Base-by-base conservation (phyloP, 1,140 invertebrate genomes). In the Sycophila sp. region DNA sequence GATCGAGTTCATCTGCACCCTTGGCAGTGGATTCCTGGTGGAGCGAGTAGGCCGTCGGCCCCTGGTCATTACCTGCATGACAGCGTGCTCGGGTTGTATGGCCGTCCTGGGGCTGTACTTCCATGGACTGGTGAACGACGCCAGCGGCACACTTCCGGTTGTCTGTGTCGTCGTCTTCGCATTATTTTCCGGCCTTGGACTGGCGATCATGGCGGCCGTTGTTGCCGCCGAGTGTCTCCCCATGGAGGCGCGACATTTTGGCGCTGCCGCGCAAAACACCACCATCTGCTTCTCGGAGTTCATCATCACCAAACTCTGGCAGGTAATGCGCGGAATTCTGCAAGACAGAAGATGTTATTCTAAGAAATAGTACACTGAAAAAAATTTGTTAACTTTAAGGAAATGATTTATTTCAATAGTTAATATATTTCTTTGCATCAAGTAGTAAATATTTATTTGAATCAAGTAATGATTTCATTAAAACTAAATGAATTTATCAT, bases 281-380 rank as follows among this genome's bases (percentile, higher is more conserved):
- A 38, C 22, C 13, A 4, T 49, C 6, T 36, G 68, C 30, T 32
- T 51, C 8, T 64, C 40, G 13, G 28, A 58, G 10, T 70, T 70
- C 13, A 1, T 64, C 40, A 58, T 64, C 19, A 63, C 42, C 17
- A 64, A 64, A 40, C 30, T 70, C 19, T 53, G 59, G 38, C 60
- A 30, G 51, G 62, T 70, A 28, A 62, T n/a, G n/a, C n/a, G n/a
- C n/a, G n/a, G n/a, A n/a, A n/a, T n/a, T n/a, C n/a, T n/a, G n/a
- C n/a, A n/a, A n/a, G n/a, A n/a, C n/a, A n/a, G n/a, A n/a, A n/a
- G n/a, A n/a, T n/a, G n/a, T n/a, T n/a, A n/a, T n/a, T n/a, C n/a
- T n/a, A n/a, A n/a, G n/a, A n/a, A n/a, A n/a, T n/a, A n/a, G n/a
- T n/a, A n/a, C n/a, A n/a, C n/a, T n/a, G n/a, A n/a, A n/a, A n/a